phyloP scores from a whole-genome alignment of 2,888 invertebrate genomes.

The Andrena trimmerana region DNA sequence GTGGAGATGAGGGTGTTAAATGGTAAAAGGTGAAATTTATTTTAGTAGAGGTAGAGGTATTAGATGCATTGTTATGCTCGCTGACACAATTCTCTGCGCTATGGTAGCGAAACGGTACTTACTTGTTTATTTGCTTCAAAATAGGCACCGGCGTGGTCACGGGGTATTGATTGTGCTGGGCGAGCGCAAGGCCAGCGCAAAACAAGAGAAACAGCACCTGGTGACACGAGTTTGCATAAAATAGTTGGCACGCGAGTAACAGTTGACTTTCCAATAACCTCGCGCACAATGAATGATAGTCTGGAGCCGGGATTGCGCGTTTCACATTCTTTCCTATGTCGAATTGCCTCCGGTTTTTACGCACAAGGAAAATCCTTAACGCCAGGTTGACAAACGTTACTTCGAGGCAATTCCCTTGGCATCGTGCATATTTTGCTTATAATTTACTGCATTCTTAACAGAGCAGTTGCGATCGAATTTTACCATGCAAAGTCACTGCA shows the following conservation, averaged over 20 bases:
- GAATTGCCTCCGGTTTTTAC: conserved; percentile 1
- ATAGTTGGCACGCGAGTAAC: conserved; percentile 45
- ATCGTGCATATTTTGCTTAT: neutral
- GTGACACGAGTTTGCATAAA: conserved; percentile 66
- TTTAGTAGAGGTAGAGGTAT: neutral
- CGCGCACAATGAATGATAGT: conserved; percentile 26
- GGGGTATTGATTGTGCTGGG: conserved; percentile 80
- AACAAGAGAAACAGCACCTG: conserved; percentile 75
- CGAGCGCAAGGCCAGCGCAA: conserved; percentile 74
- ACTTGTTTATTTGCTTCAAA: conserved; percentile 94
- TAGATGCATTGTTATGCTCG: neutral
- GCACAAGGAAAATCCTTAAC: conserved; percentile 4
- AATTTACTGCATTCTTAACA: neutral
- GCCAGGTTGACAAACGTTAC: neutral
- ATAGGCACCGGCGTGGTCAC: conserved; percentile 90
- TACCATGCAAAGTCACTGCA: neutral
- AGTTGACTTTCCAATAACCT: conserved; percentile 63
- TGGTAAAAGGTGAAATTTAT: neutral
- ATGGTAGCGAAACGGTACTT: conserved; percentile 58
- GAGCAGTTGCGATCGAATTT: neutral
- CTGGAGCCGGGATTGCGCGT: neutral
- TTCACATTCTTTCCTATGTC: conserved; percentile 3
- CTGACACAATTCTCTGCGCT: neutral
- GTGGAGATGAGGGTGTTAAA: neutral
- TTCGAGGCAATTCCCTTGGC: neutral